Base-by-base conservation (phyloP, 2,113 vertebrate species). In the Hemibates koningsi region DNA sequence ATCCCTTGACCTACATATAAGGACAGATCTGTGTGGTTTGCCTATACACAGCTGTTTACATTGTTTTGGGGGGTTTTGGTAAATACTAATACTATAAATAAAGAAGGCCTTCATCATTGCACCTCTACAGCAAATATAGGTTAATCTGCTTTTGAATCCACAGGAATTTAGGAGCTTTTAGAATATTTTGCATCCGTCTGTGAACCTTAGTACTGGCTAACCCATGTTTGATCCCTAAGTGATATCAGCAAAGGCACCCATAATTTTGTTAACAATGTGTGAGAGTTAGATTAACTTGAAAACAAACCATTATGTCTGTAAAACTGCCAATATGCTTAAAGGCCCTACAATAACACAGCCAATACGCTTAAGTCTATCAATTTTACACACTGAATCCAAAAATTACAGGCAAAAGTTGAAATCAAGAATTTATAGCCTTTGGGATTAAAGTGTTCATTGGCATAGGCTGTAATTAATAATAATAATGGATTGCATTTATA, bases 131-230 rank as follows among this genome's bases (percentile, higher is more conserved):
- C 7, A 83, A 92, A 95, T 90, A 91, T 93, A 93, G 90, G 89
- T 92, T 94, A 95, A 95, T 95, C 95, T 87, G 92, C 94, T 92
- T 90, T 90, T 57, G 27, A 56, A 85, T 91, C 83, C 41, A 92
- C 53, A 90, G 87, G 93, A 95, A 93, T 95, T 94, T 91, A 94
- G 10, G 88, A 76, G 90, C 88, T 94, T 95, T 95, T 56, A 91
- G 80, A 90, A 91, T 79, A 85, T 92, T 94, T 88, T 88, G 86
- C 87, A 91, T 93, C 80, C 82, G 16, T 84, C 88, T 86, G 61
- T 82, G 87, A 81, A 88, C 89, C 90, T 92, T 87, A 11, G 56
- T 91, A 88, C 93, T 90, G 82, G 82, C 59, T 90, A 17, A 54
- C 82, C n/a, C 4, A 34, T 61, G 24, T 83, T 90, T 92, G 76